Base-by-base conservation (phyloP, 2,113 vertebrate species). In the Ammodytes dubius region DNA sequence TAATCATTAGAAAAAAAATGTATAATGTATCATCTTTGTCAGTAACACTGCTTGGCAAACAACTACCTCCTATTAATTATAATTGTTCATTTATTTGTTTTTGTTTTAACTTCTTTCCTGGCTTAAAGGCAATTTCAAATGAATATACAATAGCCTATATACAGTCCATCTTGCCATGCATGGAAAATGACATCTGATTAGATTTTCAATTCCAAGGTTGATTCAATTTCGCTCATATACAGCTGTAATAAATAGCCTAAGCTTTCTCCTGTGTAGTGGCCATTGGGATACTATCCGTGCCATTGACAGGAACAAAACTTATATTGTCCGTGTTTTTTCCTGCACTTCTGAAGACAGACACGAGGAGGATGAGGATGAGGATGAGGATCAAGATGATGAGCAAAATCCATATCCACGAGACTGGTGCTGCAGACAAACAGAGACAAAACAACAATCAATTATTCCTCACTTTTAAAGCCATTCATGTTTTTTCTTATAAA, bases 311-410 rank as follows among this genome's bases (percentile, higher is more conserved):
- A 5, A 86, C 11, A 65, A 92, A 78, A 74, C 5, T 40, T 40
- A 37, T 91, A 93, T 4, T 43, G 14, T 74, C 87, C 79, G 2
- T 66, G 39, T 57, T 58, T 88, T 68, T 53, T 91, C 7, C 2
- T 4, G 3, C 0, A 2, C 0, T 9, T n/a, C 6, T 0, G 7
- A 6, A 10, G 4, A 37, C 1, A 0, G 1, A 56, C 0, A 59
- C 0, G 7, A 42, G 0, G 11, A 56, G 0, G 12, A 78, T 0
- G 15, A 74, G 0, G 1, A 72, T 0, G 47, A 65, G 0, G 35
- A 50, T 0, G 9, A 46, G 0, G 45, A 49, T 0, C 1, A 76
- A 1, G 0, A 72, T 0, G 6, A 77, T 3, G 0, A 77, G 0
- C 7, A 54, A 2, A 12, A 11, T 12, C 35, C 13, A 73, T 7